Percentiles rank a stretch among this genome's conserved stretches.
Conservation (phyloP, 2,888 invertebrate species). For the Lissonota sp. region DNA sequence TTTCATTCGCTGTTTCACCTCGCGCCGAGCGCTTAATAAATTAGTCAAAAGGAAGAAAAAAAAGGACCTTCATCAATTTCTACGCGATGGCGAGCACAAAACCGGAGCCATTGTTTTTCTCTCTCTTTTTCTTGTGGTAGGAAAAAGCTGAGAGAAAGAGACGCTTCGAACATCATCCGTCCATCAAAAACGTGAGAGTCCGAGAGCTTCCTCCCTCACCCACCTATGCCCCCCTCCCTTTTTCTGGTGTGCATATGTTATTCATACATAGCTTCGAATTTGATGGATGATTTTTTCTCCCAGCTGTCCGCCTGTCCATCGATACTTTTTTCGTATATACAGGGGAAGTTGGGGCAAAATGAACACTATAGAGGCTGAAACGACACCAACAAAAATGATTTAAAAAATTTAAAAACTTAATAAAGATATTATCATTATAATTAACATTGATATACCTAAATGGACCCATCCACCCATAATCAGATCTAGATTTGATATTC, state of each 20-base stretch:
- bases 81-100: constrained; percentile 75
- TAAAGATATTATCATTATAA: too few relatives aligned
- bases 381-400: too few relatives aligned
- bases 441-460: too few relatives aligned
- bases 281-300: constrained; percentile 82
- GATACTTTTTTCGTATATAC: constrained; percentile 46
- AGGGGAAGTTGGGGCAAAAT: too few relatives aligned
- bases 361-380: too few relatives aligned
- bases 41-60: constrained; percentile 75
- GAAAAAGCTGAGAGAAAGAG: constrained; percentile 51
- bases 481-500: too few relatives aligned
- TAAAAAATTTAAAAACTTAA: too few relatives aligned
- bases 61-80: constrained; percentile 82
- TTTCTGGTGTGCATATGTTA: constrained; percentile 69
- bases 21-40: constrained; percentile 76
- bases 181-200: constrained; percentile 66
- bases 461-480: too few relatives aligned
- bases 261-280: constrained; percentile 79
- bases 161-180: constrained; percentile 70
- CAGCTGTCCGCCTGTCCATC: constrained; percentile 62
- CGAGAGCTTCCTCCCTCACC: constrained; percentile 31
- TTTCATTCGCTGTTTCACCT: constrained; percentile 57
- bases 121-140: constrained; percentile 64
- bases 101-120: constrained; percentile 58
- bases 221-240: too few relatives aligned